Base-by-base conservation (phyloP, 2,888 invertebrate genomes). In the Elmis aenea region DNA sequence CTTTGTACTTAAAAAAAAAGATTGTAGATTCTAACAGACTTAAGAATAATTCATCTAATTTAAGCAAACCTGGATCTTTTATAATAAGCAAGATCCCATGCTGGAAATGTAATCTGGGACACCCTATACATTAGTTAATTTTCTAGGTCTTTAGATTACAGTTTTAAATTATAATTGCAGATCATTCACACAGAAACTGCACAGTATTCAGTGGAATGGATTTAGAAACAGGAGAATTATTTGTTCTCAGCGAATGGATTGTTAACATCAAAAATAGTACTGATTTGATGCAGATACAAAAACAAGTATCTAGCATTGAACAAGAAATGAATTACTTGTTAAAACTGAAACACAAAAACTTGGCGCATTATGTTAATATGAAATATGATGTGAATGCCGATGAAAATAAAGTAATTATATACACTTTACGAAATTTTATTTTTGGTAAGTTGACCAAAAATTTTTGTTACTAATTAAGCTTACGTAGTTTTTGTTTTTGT, bases 151-250 rank as follows among this genome's bases (percentile, higher is more conserved):
- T n/a, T n/a, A n/a, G n/a, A n/a, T n/a, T n/a, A n/a, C n/a, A n/a
- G n/a, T n/a, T n/a, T n/a, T n/a, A n/a, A n/a, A n/a, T n/a, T n/a
- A n/a, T n/a, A n/a, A n/a, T 58, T 58, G 14, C 60, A 80, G 85
- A 84, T 2, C 88, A 89, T 59, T 84, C 84, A 13, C 23, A 31
- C 8, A 77, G 78, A 46, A 87, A 87, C 4, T 82, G 83, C 26
- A 77, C 81, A 13, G 80, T 84, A 2, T 89, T 81, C 62, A 73
- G 79, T 11, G 89, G 85, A 3, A 76, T 91, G 11, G 91, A 91
- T 58, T 74, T 76, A 33, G 76, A 76, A 37, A 75, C 78, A 8
- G 88, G 89, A 0, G 81, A 85, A 46, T 61, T 83, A 27, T 68
- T 88, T 0, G 77, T 83, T 15, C 71, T 88, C 8, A 81, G 79